Percentiles rank a stretch among this genome's conserved stretches.
Evolutionary conservation across 2,113 vertebrate species (phyloP).

Genomic region (Dendrocopos noguchii): DNA sequence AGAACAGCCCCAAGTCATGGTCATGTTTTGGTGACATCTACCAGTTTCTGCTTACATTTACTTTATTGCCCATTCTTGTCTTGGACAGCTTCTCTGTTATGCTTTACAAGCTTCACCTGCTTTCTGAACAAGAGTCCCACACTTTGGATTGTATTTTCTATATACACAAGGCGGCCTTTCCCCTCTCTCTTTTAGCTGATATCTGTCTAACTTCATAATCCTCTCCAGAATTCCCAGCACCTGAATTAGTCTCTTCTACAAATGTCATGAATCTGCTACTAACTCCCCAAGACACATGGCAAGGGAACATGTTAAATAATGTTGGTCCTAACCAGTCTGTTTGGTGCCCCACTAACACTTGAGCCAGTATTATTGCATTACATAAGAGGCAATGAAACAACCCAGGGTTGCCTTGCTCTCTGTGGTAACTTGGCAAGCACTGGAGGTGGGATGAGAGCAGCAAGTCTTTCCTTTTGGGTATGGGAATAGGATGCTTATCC

Average conservation of each 20-base stretch:
- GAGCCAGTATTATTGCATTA: neutral
- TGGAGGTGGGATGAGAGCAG: neutral
- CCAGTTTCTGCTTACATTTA: neutral
- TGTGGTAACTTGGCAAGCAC: accelerated
- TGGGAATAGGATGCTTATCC: neutral
- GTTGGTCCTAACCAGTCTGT: neutral
- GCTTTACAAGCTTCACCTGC: neutral
- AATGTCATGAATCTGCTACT: neutral
- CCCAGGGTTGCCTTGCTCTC: neutral
- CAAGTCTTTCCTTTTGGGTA: neutral
- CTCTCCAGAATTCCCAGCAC: neutral
- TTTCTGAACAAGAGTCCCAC: neutral
- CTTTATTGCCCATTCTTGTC: neutral
- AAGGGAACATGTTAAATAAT: neutral
- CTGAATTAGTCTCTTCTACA: neutral
- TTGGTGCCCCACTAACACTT: neutral
- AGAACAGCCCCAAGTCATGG: accelerated
- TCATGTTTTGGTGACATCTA: neutral
- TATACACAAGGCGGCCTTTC: neutral
- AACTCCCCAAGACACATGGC: neutral
- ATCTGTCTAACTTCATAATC: neutral
- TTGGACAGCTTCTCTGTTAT: neutral
- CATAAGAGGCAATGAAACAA: neutral
- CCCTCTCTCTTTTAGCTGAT: neutral
- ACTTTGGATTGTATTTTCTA: neutral